Percentiles rank a stretch among this genome's conserved stretches.
phyloP scores from a whole-genome alignment of 2,797 vertebrate species.

The Pangasius larnaudii region DNA sequence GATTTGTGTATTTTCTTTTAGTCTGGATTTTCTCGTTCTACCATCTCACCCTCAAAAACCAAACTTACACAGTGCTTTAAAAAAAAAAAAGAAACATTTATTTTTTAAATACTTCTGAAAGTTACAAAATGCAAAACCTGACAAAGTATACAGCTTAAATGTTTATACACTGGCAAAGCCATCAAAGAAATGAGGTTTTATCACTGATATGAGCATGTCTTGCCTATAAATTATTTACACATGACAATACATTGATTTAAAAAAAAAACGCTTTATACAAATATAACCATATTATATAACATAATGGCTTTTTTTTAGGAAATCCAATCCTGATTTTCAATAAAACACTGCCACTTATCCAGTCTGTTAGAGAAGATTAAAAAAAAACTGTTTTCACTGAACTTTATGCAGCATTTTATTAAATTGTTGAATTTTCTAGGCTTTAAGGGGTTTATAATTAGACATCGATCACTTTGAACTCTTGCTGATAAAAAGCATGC shows the following conservation, averaged over 20 bases:
- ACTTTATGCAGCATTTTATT: background rate
- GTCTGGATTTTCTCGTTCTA: background rate
- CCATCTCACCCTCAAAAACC: background rate
- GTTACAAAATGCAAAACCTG: constrained; percentile 83
- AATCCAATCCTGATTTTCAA: background rate
- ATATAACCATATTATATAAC: constrained; percentile 6
- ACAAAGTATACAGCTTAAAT: constrained; percentile 67
- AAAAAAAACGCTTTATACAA: constrained; percentile 37
- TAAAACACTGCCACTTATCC: background rate
- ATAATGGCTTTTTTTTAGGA: background rate
- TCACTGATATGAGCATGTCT: constrained; percentile 22
- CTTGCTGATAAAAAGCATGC: background rate
- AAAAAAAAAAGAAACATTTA: constrained; percentile 78
- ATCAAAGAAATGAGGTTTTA: constrained; percentile 64
- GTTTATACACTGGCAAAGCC: constrained; percentile 80
- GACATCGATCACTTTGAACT: background rate
- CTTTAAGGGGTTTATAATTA: background rate
- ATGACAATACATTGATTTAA: constrained; percentile 48
- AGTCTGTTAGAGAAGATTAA: background rate
- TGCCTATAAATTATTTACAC: constrained; percentile 75
- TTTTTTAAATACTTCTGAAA: constrained; percentile 88
- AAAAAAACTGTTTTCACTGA: background rate
- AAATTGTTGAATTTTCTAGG: background rate
- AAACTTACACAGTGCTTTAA: background rate
- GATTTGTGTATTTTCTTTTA: background rate